phyloP scores from a whole-genome alignment of 2,888 invertebrate species.

The Melinopterus prodromus region DNA sequence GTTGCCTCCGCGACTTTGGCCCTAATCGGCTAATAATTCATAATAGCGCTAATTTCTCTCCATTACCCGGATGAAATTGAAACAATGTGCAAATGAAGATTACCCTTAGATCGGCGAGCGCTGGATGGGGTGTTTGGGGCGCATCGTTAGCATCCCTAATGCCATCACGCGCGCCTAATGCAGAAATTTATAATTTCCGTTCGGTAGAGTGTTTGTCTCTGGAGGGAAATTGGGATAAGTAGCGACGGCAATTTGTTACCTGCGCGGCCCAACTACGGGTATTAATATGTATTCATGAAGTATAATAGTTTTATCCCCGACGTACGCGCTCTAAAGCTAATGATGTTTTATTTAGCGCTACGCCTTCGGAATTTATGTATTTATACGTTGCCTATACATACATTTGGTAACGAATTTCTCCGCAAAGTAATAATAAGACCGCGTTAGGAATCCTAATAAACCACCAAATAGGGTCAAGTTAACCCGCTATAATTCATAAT shows the following conservation, averaged over 20 bases:
- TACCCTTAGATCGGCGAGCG: slow-evolving; percentile 9
- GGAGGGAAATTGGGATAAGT: slow-evolving; percentile 23
- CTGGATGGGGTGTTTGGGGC: not conserved
- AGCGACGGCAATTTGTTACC: slow-evolving; percentile 17
- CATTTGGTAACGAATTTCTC: not conserved
- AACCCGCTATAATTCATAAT: not conserved
- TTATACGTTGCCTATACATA: not conserved
- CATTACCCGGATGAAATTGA: slow-evolving; percentile 16
- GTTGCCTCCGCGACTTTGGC: not conserved
- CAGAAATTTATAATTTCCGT: slow-evolving; percentile 24
- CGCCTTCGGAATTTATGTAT: not conserved
- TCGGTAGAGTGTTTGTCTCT: slow-evolving; percentile 21
- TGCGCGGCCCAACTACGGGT: slow-evolving; percentile 16
- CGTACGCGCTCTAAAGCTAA: not conserved
- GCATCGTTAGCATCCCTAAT: slow-evolving; percentile 18
- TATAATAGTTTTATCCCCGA: slow-evolving; percentile 17
- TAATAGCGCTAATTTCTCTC: slow-evolving; percentile 4
- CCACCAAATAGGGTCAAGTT: not conserved
- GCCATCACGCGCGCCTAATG: slow-evolving; percentile 21
- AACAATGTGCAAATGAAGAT: slow-evolving; percentile 21
- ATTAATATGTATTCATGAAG: slow-evolving; percentile 13
- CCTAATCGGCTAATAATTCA: slow-evolving; percentile 4
- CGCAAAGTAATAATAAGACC: not conserved
- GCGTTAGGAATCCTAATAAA: not conserved
- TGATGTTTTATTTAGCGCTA: slow-evolving; percentile 4